phyloP scores from a whole-genome alignment of 2,113 vertebrate species.

The Bettongia penicillata region DNA sequence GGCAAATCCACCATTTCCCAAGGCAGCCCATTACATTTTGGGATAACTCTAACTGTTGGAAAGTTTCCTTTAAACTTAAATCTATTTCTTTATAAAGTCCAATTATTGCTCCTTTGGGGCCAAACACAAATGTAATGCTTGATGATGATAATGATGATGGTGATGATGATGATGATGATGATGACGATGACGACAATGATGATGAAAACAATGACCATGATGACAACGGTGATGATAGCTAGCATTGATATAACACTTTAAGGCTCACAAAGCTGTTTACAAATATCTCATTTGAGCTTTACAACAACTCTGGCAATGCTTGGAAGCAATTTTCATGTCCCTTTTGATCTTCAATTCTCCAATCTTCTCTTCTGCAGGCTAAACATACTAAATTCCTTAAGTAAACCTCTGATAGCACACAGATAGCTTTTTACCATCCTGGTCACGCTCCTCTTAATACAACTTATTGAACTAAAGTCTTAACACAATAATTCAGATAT shows the following conservation, averaged over 20 bases:
- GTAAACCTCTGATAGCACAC: too few relatives aligned
- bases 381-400: too few relatives aligned
- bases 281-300: too few relatives aligned
- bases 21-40: neutral
- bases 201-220: too few relatives aligned
- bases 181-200: too few relatives aligned
- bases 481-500: neutral
- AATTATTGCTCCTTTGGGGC: neutral
- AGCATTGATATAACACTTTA: too few relatives aligned
- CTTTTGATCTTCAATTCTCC: too few relatives aligned
- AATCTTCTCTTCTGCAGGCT: too few relatives aligned
- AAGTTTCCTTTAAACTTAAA: neutral
- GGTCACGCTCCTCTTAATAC: neutral
- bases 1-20: neutral
- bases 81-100: neutral
- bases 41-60: neutral
- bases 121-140: neutral
- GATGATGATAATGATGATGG: neutral
- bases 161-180: neutral
- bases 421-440: neutral
- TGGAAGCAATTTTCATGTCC: too few relatives aligned
- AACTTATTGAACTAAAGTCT: neutral
- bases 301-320: too few relatives aligned
- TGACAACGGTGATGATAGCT: too few relatives aligned
- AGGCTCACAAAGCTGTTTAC: too few relatives aligned